Percentiles rank a stretch among this genome's conserved stretches.
Conservation (phyloP, 1,140 invertebrate genomes). For the Maniola jurtina region DNA sequence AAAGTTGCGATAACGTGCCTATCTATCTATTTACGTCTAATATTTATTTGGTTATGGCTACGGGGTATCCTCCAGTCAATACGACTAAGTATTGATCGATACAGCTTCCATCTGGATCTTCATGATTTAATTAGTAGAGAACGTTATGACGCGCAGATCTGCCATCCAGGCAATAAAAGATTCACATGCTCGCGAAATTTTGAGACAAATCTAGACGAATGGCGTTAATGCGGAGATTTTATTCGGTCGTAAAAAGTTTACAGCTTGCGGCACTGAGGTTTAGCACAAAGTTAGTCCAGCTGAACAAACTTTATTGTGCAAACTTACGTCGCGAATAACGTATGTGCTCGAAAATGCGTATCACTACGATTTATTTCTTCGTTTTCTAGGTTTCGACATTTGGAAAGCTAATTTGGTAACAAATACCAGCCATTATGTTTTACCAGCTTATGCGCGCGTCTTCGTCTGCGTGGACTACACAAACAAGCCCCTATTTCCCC, state of each 20-base stretch:
- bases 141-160: no score
- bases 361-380: background rate
- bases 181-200: background rate
- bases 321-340: constrained; percentile 12
- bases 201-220: constrained; percentile 10
- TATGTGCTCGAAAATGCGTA: constrained; percentile 3
- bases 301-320: constrained; percentile 17
- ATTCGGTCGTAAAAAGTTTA: constrained; percentile 10
- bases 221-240: constrained; percentile 3
- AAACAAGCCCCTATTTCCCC: no score
- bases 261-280: constrained; percentile 10
- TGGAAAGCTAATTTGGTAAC: background rate
- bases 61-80: no score
- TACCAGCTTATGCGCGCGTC: no score
- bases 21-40: no score
- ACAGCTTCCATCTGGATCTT: background rate
- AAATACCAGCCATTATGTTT: background rate
- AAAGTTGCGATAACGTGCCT: no score
- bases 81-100: no score
- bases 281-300: constrained; percentile 13
- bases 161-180: background rate
- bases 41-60: no score
- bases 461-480: no score
- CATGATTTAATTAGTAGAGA: background rate
- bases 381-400: background rate